Base-by-base conservation (phyloP, 1,140 invertebrate genomes). In the Melanaphis sacchari region DNA sequence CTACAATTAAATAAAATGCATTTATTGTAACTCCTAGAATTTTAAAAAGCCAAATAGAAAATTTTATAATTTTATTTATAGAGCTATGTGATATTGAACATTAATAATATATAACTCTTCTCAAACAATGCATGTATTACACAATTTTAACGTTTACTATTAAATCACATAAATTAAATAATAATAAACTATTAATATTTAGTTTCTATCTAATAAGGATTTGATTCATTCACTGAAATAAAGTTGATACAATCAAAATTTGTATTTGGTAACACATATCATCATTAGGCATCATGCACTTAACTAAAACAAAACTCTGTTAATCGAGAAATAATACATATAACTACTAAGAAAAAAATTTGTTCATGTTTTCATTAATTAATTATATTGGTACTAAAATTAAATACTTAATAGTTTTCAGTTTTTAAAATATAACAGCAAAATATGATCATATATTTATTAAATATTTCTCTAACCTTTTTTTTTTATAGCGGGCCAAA, bases 211-310 rank as follows among this genome's bases (percentile, higher is more conserved):
- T 85, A 85, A 31, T 43, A 46, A 76, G 15, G 46, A 46, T 41
- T 1, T 49, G 22, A 49, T 22, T 15, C 9, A 88, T 88, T 88
- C 41, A 85, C 36, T 22, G n/a, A 54, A 54, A 38, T 22, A 89
- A 52, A 89, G 2, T 49, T 49, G 46, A 15, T 54, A 40, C 36
- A 89, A 26, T 89, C 46, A 89, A 89, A 49, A 89, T 52, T 18
- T 89, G 0, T n/a, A 11, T 49, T 49, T 88, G 11, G 31, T 85
- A n/a, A 85, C 31, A 22, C 85, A 52, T 21, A 85, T 26, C 0
- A 85, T 38, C 31, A 76, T 76, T n/a, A 76, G 59, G 59, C 59
- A 76, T n/a, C 88, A 89, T 89, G 88, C 88, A 89, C 38, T 52
- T 8, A 52, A 88, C 49, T 89, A 40, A 36, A 54, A 54, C 22